These are phyloP conservation scores for Dicentrarchus labrax DNA, from an alignment of 2,113 vertebrate species.

Conservation along the genomic window DNA sequence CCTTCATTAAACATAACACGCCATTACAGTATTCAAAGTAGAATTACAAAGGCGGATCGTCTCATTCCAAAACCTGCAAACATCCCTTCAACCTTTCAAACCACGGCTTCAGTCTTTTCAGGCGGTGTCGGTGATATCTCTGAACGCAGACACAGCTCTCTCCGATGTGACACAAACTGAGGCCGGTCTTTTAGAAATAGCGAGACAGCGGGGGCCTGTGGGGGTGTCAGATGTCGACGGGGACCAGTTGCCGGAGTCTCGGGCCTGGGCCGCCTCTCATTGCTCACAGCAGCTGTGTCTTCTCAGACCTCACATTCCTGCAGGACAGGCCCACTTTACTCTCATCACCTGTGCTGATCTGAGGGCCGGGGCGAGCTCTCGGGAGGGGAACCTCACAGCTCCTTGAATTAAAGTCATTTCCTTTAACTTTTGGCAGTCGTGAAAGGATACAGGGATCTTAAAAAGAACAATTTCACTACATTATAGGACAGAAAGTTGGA, in stretches of 20 bases:
- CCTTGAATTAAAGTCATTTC: slow-evolving; percentile 13
- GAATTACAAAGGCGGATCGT: not conserved
- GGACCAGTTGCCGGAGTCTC: slow-evolving; percentile 81
- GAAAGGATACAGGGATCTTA: not conserved
- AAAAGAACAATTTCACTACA: not conserved
- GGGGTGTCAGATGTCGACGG: slow-evolving; percentile 77
- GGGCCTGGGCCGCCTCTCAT: slow-evolving; percentile 51
- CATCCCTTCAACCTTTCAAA: not conserved
- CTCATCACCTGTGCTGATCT: slow-evolving; percentile 81
- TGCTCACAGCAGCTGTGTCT: slow-evolving; percentile 81
- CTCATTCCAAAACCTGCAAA: not conserved
- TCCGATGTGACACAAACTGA: slow-evolving; percentile 53
- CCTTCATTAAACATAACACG: no score
- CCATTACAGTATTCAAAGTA: not conserved
- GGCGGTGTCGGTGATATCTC: slow-evolving; percentile 36
- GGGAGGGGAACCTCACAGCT: not conserved
- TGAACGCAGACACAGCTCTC: slow-evolving; percentile 1
- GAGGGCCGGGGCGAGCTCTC: slow-evolving; percentile 19
- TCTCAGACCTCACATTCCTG: slow-evolving; percentile 82
- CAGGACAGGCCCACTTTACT: slow-evolving; percentile 73
- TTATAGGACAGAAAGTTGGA: not conserved
- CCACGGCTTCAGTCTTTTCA: slow-evolving; percentile 5
- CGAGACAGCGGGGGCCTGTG: slow-evolving; percentile 57
- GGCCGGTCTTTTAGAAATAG: slow-evolving; percentile 70
- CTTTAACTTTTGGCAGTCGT: not conserved